Evolutionary conservation across 1,140 invertebrate genomes (phyloP).

Genomic region (Drosophila bocki): DNA sequence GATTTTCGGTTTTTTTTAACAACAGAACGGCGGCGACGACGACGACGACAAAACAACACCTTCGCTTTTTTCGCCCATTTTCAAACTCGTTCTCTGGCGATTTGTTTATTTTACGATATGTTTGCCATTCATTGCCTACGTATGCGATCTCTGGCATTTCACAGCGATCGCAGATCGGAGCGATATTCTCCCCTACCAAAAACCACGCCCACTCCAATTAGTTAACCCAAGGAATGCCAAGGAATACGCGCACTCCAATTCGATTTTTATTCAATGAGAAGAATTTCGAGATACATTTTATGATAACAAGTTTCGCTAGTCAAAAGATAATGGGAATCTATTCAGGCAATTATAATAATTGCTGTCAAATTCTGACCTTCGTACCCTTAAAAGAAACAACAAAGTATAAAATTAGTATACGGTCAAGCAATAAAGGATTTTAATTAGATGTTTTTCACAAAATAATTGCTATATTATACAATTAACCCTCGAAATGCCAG

Average conservation of each 20-base stretch:
- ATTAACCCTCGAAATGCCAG: neutral
- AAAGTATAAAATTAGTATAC: constrained; percentile 1
- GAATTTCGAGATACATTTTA: neutral
- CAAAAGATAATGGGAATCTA: neutral
- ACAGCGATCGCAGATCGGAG: constrained; percentile 46
- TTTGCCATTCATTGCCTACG: constrained; percentile 60
- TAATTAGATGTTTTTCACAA: constrained; percentile 14
- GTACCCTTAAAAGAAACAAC: neutral
- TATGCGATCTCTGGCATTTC: constrained; percentile 60
- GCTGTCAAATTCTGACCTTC: neutral
- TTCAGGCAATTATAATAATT: neutral
- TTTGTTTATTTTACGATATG: constrained; percentile 77
- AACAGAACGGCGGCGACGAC: constrained; percentile 58
- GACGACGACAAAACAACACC: constrained; percentile 78
- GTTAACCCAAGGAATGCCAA: constrained; percentile 26
- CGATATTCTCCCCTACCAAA: constrained; percentile 13
- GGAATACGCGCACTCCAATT: neutral
- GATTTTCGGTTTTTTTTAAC: constrained; percentile 39
- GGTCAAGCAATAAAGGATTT: neutral
- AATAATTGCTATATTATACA: neutral
- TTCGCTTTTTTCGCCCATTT: constrained; percentile 69
- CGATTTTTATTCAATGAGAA: neutral
- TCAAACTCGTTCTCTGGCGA: constrained; percentile 69
- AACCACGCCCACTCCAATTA: constrained; percentile 59
- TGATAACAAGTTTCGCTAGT: neutral